These are phyloP conservation scores for Pseudomyrmex sp. DNA, from an alignment of 1,140 invertebrate genomes.

Conservation along the genomic window DNA sequence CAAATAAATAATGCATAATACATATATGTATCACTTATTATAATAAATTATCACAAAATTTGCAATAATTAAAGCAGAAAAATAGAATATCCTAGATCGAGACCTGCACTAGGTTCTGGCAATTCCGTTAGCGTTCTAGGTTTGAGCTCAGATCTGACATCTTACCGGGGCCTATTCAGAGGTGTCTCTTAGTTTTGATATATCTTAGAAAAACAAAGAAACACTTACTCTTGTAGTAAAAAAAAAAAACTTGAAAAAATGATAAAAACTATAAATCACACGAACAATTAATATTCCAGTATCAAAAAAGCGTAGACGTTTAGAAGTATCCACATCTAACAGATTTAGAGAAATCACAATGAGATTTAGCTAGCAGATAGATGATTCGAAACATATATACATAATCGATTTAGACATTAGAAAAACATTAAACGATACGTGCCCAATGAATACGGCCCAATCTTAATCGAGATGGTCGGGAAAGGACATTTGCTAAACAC, in stretches of 20 bases:
- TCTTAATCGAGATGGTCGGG: conserved; percentile 13
- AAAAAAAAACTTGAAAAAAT: background rate
- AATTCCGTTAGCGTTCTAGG: conserved; percentile 42
- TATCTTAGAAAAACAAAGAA: conserved; percentile 39
- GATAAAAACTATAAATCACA: conserved; percentile 20
- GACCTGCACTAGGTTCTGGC: background rate
- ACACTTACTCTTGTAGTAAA: background rate
- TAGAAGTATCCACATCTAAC: conserved; percentile 47
- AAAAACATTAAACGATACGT: conserved; percentile 48
- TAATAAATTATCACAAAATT: conserved; percentile 38
- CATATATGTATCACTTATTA: conserved; percentile 8
- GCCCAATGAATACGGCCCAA: conserved; percentile 72
- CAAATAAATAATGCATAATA: conserved; percentile 23
- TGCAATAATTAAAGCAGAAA: conserved; percentile 11
- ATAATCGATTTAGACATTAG: conserved; percentile 68
- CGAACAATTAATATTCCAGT: conserved; percentile 37
- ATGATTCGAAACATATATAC: conserved; percentile 41
- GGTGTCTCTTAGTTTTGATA: conserved; percentile 43
- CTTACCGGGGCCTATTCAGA: conserved; percentile 66
- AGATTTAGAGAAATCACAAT: conserved; percentile 41
- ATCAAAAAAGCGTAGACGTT: conserved; percentile 49
- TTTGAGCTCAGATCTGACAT: conserved; percentile 25
- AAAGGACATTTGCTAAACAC: conserved; percentile 1
- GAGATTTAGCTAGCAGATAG: conserved; percentile 58
- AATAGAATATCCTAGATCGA: conserved; percentile 17